phyloP scores from a whole-genome alignment of 64 coral and sea anemone genomes.

The Stichodactyla mertensii region DNA sequence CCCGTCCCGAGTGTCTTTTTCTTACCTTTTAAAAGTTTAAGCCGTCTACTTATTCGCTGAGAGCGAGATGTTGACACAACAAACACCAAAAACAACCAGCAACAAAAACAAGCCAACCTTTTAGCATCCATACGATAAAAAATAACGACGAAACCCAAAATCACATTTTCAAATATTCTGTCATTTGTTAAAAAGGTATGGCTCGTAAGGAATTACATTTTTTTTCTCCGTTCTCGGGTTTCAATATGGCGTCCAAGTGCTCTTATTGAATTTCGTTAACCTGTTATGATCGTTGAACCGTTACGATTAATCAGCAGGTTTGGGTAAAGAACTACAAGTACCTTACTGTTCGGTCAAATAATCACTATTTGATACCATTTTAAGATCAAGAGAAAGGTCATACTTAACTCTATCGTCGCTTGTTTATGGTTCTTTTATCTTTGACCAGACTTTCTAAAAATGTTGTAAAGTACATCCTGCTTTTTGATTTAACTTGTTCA shows the following conservation, averaged over 20 bases:
- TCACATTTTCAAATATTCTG: background rate
- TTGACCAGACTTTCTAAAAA: no score
- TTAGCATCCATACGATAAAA: background rate
- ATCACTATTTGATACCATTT: background rate
- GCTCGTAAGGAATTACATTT: background rate
- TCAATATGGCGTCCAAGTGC: background rate
- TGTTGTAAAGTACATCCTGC: no score
- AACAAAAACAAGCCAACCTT: background rate
- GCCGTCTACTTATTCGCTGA: background rate
- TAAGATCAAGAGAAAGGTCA: background rate
- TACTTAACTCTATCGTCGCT: background rate
- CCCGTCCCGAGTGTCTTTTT: background rate
- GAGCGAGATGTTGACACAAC: background rate
- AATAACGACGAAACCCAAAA: background rate
- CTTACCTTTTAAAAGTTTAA: background rate
- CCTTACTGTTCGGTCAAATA: background rate
- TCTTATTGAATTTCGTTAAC: background rate
- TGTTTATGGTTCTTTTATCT: background rate
- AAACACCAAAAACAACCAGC: background rate
- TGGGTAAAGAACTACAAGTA: background rate
- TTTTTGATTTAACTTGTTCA: background rate
- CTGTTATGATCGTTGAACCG: background rate
- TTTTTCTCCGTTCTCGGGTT: background rate
- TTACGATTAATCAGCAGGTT: background rate
- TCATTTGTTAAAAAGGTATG: background rate